Base-by-base conservation (phyloP, 2,888 invertebrate genomes). In the Blera fallax region DNA sequence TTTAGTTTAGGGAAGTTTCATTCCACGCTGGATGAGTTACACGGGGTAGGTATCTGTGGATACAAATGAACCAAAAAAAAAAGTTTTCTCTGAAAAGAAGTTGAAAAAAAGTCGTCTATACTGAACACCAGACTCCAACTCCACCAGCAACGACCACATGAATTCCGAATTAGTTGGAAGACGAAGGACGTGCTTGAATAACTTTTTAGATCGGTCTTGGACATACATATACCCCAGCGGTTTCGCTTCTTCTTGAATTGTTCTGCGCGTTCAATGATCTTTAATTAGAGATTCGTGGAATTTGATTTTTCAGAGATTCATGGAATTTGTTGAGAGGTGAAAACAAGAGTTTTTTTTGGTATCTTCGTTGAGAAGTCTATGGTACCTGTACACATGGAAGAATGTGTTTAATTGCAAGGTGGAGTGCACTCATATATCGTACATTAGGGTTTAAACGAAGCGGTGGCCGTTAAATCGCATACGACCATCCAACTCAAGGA, bases 141-240 rank as follows among this genome's bases (percentile, higher is more conserved):
- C 10, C 4, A 16, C 40, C 67, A 62, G 45, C 48, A 50, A 58
- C 40, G 48, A 64, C 73, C 60, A 54, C 74, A 29, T 84, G 79
- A 84, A 84, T 74, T 79, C 64, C 64, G 79, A 79, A 84, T 74
- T 64, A 74, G 84, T 79, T 70, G 50, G 56, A 54, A 74, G 79
- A 74, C 67, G 62, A 70, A 56, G 69, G 69, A 84, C 79, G 84
- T 79, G 84, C 79, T 64, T 74, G 73, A 65, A 56, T 79, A 84
- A 84, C 67, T 81, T 84, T 77, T 74, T 69, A 52, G 52, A 72
- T 79, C 43, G 27, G 40, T 77, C 67, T 32, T 45, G 43, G 54
- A 24, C 24, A n/a, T n/a, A 48, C 58, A 58, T 65, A 65, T 50
- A 45, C 34, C 34, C 48, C 43, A 21, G 43, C 11, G 29, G n/a